A percentile compares a stretch with the other conserved stretches of the same genome.
These are phyloP conservation scores for Dryococelus australis DNA, from an alignment of 2,888 invertebrate genomes.

Conservation along the genomic window DNA sequence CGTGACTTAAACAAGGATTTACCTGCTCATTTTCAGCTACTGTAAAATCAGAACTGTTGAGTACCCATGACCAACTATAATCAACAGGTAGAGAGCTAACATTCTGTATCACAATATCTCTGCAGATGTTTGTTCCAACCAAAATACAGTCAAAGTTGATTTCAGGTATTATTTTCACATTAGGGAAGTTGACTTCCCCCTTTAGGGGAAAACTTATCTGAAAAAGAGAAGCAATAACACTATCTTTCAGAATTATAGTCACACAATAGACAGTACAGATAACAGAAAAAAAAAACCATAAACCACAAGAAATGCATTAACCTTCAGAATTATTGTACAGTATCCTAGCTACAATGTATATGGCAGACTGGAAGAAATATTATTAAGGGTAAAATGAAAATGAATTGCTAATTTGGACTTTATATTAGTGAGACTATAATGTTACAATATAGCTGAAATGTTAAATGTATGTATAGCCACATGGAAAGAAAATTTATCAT, in stretches of 20 bases:
- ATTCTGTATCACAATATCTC: slow-evolving; percentile 61
- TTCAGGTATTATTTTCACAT: slow-evolving; percentile 65
- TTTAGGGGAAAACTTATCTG: slow-evolving; percentile 70
- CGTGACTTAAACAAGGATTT: no score
- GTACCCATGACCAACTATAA: slow-evolving; percentile 59
- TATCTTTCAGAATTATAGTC: neutral
- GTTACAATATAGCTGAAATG: no score
- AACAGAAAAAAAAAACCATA: no score
- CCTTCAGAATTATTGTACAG: no score
- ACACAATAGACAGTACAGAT: neutral
- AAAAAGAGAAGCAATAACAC: slow-evolving; percentile 47
- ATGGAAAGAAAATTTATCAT: no score
- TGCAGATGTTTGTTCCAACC: slow-evolving; percentile 59
- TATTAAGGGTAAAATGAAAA: no score
- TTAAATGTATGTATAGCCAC: no score
- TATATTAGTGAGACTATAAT: no score
- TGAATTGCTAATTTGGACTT: no score
- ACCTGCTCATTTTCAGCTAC: neutral
- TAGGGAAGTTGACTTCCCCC: slow-evolving; percentile 74
- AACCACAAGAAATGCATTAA: no score
- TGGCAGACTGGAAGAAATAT: no score
- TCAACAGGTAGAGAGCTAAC: slow-evolving; percentile 62
- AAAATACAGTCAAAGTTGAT: slow-evolving; percentile 70
- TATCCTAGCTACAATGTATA: no score
- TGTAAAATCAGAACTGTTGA: slow-evolving; percentile 24